Conservation (phyloP, 1,140 invertebrate species). For the Neodiprion lecontei region DNA sequence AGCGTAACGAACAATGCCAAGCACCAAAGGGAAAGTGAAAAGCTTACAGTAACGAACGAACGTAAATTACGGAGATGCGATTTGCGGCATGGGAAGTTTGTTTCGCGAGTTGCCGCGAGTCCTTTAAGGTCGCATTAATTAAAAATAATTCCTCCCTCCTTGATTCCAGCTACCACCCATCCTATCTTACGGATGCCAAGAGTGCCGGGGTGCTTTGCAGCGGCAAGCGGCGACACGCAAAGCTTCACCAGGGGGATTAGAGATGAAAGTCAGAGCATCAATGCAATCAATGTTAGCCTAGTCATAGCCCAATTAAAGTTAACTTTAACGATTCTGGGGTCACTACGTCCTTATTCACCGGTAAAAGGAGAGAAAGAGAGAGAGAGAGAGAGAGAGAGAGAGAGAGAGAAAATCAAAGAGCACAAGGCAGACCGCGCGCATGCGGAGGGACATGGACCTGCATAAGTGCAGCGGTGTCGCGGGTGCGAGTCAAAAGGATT, state of each 20-base stretch:
- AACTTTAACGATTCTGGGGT: conserved; percentile 2
- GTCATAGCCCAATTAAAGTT: conserved; percentile 5
- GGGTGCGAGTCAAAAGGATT: not conserved
- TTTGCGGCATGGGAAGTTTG: too few relatives aligned
- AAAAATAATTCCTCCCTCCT: not conserved
- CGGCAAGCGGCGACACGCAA: not conserved
- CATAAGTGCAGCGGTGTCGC: not conserved
- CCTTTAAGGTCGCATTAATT: not conserved
- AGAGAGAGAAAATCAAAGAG: conserved; percentile 6
- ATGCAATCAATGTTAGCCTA: conserved; percentile 2
- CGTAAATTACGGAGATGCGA: too few relatives aligned
- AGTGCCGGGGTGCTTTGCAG: too few relatives aligned
- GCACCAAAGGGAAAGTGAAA: too few relatives aligned
- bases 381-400: conserved; percentile 12
- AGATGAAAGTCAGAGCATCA: not conserved
- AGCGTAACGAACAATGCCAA: too few relatives aligned
- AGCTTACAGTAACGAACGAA: too few relatives aligned
- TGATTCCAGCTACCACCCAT: conserved; percentile 36
- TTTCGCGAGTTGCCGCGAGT: too few relatives aligned
- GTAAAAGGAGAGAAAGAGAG: conserved; percentile 21
- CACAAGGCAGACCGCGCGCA: not conserved
- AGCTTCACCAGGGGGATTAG: not conserved
- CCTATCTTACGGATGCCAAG: too few relatives aligned
- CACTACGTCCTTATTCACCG: not conserved
- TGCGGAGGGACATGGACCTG: not conserved